Conservation (phyloP, 92 coral and sea anemone species). For the Porites divaricata region DNA sequence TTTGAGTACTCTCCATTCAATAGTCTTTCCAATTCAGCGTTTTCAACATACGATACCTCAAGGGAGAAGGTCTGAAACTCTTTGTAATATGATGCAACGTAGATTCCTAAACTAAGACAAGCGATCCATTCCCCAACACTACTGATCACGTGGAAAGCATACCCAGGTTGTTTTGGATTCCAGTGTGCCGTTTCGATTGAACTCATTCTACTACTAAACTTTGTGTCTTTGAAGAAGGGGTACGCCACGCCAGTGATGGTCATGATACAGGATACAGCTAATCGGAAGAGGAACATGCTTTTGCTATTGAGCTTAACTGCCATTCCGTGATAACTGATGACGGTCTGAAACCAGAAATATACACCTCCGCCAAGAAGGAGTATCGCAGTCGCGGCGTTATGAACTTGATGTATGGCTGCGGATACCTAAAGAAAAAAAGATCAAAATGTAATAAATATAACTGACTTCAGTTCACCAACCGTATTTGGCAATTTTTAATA, state of each 20-base stretch:
- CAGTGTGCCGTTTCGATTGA: constrained; percentile 40
- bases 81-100: constrained; percentile 63
- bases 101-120: constrained; percentile 61
- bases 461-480: too few species aligned
- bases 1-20: not conserved
- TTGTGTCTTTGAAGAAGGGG: not conserved
- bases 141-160: constrained; percentile 75
- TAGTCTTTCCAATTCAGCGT: not conserved
- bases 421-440: not conserved
- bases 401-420: not conserved
- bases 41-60: constrained; percentile 51
- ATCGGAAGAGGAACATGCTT: not conserved
- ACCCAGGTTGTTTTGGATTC: constrained; percentile 82
- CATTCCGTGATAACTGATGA: constrained; percentile 2
- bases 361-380: constrained; percentile 5
- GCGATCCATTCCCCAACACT: constrained; percentile 84
- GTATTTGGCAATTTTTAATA: too few species aligned
- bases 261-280: not conserved
- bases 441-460: not conserved
- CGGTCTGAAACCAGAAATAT: constrained; percentile 18
- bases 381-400: not conserved
- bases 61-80: constrained; percentile 79
- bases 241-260: not conserved
- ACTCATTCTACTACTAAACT: not conserved
- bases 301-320: not conserved